These are phyloP conservation scores for Hoplodrina ambigua DNA, from an alignment of 2,888 invertebrate species.

Conservation along the genomic window DNA sequence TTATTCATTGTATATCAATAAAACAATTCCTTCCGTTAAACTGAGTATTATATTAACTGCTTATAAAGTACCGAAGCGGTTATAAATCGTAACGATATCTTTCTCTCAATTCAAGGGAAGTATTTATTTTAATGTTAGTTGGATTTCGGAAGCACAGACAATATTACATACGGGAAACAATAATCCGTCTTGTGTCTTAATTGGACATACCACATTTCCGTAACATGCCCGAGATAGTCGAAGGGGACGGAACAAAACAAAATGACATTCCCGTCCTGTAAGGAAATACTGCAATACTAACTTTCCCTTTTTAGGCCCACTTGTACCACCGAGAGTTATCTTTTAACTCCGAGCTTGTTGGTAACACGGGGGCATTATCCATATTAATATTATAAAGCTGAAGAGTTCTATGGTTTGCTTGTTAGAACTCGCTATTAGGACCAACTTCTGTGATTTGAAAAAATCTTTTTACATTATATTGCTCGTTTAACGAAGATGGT, in stretches of 20 bases:
- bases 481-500: too few relatives aligned
- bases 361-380: background rate
- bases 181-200: slow-evolving; percentile 38
- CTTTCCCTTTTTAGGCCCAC: slow-evolving; percentile 62
- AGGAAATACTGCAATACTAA: slow-evolving; percentile 30
- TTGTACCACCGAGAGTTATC: background rate
- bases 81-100: background rate
- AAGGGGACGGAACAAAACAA: slow-evolving; percentile 42
- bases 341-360: background rate
- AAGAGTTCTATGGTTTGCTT: too few relatives aligned
- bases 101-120: slow-evolving; percentile 22
- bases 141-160: slow-evolving; percentile 24
- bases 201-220: slow-evolving; percentile 51
- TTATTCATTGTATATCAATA: slow-evolving; percentile 19
- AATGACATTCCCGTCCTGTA: slow-evolving; percentile 50
- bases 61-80: slow-evolving; percentile 2
- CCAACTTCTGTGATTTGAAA: too few relatives aligned
- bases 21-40: background rate
- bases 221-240: slow-evolving; percentile 42
- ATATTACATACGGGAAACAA: slow-evolving; percentile 35
- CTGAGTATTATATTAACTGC: background rate
- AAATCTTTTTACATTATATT: too few relatives aligned
- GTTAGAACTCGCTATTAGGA: too few relatives aligned
- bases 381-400: too few relatives aligned
- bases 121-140: slow-evolving; percentile 17